A percentile compares a stretch with the other conserved stretches of the same genome.
These are phyloP conservation scores for Molorchus minor DNA, from an alignment of 2,888 invertebrate genomes.

Conservation along the genomic window DNA sequence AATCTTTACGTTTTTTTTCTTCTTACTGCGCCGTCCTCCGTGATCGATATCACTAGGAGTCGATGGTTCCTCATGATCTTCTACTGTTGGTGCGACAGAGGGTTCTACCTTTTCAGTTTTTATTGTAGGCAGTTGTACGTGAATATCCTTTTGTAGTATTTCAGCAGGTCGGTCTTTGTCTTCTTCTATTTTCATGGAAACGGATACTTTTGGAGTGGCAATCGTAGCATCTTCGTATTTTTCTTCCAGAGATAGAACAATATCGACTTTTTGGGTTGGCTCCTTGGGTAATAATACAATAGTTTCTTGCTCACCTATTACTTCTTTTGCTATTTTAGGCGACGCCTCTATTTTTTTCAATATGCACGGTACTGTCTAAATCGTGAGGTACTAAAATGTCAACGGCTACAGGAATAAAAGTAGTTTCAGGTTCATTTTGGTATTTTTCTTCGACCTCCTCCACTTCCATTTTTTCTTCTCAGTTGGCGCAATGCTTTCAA, in stretches of 20 bases:
- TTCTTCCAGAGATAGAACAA: constrained; percentile 59
- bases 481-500: constrained; percentile 7
- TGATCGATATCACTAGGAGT: constrained; percentile 62
- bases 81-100: constrained; percentile 49
- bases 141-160: constrained; percentile 55
- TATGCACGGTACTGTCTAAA: too few species aligned
- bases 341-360: too few species aligned
- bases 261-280: constrained; percentile 57
- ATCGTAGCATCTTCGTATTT: constrained; percentile 59
- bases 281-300: constrained; percentile 33
- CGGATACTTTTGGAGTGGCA: constrained; percentile 56
- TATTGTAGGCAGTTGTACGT: constrained; percentile 53
- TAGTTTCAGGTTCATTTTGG: background rate
- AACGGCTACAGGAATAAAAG: background rate
- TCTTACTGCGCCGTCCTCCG: constrained; percentile 69
- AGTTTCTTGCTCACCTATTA: too few species aligned
- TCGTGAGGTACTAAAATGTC: too few species aligned
- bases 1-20: constrained; percentile 71
- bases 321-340: too few species aligned
- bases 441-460: background rate
- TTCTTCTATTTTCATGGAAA: constrained; percentile 54
- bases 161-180: constrained; percentile 48
- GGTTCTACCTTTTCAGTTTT: constrained; percentile 40
- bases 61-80: constrained; percentile 54
- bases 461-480: constrained; percentile 13